Conservation (phyloP, 2,113 vertebrate genomes). For the Fukomys damarensis region DNA sequence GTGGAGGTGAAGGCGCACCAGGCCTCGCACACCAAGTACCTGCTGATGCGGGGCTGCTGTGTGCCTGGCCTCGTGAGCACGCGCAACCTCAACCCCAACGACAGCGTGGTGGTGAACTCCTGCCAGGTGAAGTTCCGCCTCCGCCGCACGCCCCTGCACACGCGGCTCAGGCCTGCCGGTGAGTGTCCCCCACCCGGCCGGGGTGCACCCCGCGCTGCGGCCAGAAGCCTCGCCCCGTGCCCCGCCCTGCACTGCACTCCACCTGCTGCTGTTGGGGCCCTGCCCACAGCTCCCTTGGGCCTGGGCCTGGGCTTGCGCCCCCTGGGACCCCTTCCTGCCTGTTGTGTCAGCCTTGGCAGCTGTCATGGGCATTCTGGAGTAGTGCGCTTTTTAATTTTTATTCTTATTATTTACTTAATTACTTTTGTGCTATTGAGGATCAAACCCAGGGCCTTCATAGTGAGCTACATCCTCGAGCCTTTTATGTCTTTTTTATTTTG, state of each 20-base stretch:
- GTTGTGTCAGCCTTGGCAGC: neutral
- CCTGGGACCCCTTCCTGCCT: fast-evolving
- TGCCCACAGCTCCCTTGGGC: neutral
- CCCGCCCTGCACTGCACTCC: neutral
- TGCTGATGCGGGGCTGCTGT: conserved; percentile 95
- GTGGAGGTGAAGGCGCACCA: conserved; percentile 92
- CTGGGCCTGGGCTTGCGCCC: neutral
- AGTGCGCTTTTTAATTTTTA: neutral
- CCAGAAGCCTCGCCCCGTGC: too few species aligned
- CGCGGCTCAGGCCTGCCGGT: conserved; percentile 86
- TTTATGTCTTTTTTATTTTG: neutral
- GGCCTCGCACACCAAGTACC: conserved; percentile 97
- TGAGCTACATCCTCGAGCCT: neutral
- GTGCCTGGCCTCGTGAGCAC: conserved; percentile 92
- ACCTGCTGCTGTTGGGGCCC: neutral
- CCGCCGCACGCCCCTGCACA: conserved; percentile 83
- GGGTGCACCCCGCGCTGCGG: too few species aligned
- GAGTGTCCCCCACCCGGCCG: conserved; percentile 53
- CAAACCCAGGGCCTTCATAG: neutral
- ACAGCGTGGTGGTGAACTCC: conserved; percentile 96
- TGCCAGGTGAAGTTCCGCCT: conserved; percentile 92
- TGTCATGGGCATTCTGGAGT: neutral
- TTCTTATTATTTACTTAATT: neutral
- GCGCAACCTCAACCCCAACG: conserved; percentile 92
- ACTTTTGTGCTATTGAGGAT: neutral